Base-by-base conservation (phyloP, 2,888 invertebrate species). In the Scaptomyza reducta region DNA sequence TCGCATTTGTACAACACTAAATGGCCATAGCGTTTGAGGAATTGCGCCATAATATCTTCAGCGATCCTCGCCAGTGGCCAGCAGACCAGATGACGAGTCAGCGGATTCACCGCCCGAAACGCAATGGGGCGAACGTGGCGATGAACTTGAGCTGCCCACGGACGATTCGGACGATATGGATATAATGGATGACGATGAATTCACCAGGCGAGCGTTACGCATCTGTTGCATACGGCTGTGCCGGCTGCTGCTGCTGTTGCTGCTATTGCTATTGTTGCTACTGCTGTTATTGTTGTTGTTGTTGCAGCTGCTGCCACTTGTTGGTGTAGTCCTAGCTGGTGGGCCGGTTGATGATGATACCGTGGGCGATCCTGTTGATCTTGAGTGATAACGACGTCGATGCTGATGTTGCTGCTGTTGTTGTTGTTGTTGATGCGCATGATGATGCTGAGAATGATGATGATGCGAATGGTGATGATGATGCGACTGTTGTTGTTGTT, bases 111-210 rank as follows among this genome's bases (percentile, higher is more conserved):
- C 57, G n/a, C 66, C 77, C 33, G 77, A 70, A 10, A 50, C 66
- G 44, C 71, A 70, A 11, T 56, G 81, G 7, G 81, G 76, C 6
- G 78, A 74, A 0, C 86, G 71, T 4, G 87, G 75, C 13, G 87
- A 82, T 6, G 87, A 83, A 18, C 77, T 65, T 16, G 77, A 72
- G 33, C 88, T 88, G 60, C 84, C 89, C 51, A 88, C 87, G 47
- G 91, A 91, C 44, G 90, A 90, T 60, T 91, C 90, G 47, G 91
- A 91, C 29, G 90, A 90, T 89, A 90, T 90, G 70, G 90, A 90
- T 75, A 90, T 90, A 55, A 91, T 90, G 59, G 85, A 75, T 35
- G 90, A 90, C n/a, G 89, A 84, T 18, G 90, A 88, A 41, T 87
- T 87, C 25, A 87, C 84, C 38, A 90, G 62, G 1, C 62, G 62